Evolutionary conservation across 2,888 invertebrate genomes (phyloP).

Genomic region (Cinara cedri): DNA sequence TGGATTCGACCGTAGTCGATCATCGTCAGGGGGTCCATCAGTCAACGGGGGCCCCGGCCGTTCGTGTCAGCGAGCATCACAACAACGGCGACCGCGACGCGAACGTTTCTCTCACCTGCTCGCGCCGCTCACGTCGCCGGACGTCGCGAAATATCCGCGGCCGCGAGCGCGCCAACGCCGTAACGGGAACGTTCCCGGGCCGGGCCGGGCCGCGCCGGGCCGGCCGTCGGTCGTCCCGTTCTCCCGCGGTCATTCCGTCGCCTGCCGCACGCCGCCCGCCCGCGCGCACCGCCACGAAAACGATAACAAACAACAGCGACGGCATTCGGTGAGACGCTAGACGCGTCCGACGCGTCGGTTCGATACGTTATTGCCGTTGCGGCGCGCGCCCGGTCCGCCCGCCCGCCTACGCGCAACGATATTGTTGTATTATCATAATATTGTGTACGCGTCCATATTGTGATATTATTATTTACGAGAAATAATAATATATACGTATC

Average conservation of each 20-base stretch:
- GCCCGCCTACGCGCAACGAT: too few species aligned
- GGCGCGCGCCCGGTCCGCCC: background rate
- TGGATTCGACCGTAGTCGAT: constrained; percentile 53
- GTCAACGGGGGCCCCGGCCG: constrained; percentile 36
- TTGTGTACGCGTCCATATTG: background rate
- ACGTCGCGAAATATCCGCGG: too few species aligned
- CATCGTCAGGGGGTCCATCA: constrained; percentile 53
- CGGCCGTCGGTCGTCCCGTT: background rate
- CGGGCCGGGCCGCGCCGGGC: too few species aligned
- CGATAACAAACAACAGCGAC: too few species aligned
- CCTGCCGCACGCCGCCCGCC: too few species aligned
- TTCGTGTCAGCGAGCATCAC: constrained; percentile 55
- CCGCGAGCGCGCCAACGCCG: too few species aligned
- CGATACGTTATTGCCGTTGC: background rate
- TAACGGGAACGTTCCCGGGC: too few species aligned
- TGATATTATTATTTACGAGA: background rate
- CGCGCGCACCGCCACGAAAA: too few species aligned
- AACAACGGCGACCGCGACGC: constrained; percentile 44
- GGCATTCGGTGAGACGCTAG: background rate
- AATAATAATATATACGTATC: constrained; percentile 2
- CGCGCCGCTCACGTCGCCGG: too few species aligned
- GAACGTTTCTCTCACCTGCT: constrained; percentile 48
- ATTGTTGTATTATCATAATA: background rate
- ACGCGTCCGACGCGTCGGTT: too few species aligned
- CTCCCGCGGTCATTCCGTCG: too few species aligned